Evolutionary conservation across 1,140 invertebrate genomes (phyloP).

Genomic region (Trachymyrmex septentrionalis): DNA sequence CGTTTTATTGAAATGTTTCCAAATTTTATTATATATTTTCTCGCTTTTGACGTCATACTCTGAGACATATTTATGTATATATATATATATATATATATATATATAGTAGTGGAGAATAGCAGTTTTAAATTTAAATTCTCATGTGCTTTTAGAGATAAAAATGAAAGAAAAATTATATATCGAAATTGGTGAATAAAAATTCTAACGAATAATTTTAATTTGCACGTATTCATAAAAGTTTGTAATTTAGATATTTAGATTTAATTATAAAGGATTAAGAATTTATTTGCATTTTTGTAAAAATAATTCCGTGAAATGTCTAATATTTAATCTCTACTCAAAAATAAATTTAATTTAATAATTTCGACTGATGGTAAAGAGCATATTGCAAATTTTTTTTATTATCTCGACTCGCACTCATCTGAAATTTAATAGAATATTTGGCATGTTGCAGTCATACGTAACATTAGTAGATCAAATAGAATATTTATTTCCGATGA

Average conservation of each 20-base stretch:
- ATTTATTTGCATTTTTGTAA: not conserved
- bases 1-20: too few species aligned
- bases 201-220: not conserved
- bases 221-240: not conserved
- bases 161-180: not conserved
- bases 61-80: too few species aligned
- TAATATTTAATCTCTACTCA: not conserved
- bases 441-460: not conserved
- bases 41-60: too few species aligned
- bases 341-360: not conserved
- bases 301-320: not conserved
- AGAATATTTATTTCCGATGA: not conserved
- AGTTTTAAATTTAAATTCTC: not conserved
- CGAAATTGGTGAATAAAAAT: not conserved
- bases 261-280: not conserved
- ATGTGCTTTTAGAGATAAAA: not conserved
- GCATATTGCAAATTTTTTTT: not conserved
- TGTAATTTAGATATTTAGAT: not conserved
- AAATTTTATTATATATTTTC: too few species aligned
- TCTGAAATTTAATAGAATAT: slow-evolving; percentile 16
- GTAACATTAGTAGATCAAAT: slow-evolving; percentile 1
- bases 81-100: too few species aligned
- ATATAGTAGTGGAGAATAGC: too few species aligned
- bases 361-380: not conserved
- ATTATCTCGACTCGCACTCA: not conserved